Percentiles rank a stretch among this genome's conserved stretches.
These are phyloP conservation scores for Rhopalosiphum nymphaeae DNA, from an alignment of 2,888 invertebrate species.

Conservation along the genomic window DNA sequence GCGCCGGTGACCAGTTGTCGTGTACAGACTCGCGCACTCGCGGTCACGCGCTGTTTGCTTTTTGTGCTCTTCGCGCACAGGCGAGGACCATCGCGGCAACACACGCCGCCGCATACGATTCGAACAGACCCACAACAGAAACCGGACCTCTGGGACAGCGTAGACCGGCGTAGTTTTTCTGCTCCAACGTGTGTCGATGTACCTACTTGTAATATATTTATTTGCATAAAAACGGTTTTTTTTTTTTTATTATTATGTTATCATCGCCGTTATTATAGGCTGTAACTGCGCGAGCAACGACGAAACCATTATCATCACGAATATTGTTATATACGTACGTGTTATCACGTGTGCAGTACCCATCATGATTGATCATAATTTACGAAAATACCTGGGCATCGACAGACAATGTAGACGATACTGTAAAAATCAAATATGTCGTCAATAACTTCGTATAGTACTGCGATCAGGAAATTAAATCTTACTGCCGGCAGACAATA, in stretches of 20 bases:
- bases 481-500: not conserved
- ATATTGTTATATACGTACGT: not conserved
- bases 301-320: not conserved
- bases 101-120: not conserved
- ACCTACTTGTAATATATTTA: not conserved
- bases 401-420: not conserved
- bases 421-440: not conserved
- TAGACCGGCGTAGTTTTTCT: not conserved
- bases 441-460: not conserved
- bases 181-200: not conserved
- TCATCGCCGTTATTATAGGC: not conserved
- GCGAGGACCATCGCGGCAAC: not conserved
- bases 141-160: not conserved
- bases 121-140: not conserved
- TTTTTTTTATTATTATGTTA: not conserved
- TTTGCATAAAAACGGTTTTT: not conserved
- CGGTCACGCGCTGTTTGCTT: slow-evolving; percentile 34
- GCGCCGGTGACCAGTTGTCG: not conserved
- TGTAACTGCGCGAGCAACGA: not conserved
- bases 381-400: not conserved
- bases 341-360: not conserved
- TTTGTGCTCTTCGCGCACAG: not conserved
- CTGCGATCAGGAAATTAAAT: too few species aligned
- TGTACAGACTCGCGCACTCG: not conserved
- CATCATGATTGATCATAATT: not conserved